phyloP scores from a whole-genome alignment of 1,140 invertebrate genomes.

The Macrobrachium rosenbergii region DNA sequence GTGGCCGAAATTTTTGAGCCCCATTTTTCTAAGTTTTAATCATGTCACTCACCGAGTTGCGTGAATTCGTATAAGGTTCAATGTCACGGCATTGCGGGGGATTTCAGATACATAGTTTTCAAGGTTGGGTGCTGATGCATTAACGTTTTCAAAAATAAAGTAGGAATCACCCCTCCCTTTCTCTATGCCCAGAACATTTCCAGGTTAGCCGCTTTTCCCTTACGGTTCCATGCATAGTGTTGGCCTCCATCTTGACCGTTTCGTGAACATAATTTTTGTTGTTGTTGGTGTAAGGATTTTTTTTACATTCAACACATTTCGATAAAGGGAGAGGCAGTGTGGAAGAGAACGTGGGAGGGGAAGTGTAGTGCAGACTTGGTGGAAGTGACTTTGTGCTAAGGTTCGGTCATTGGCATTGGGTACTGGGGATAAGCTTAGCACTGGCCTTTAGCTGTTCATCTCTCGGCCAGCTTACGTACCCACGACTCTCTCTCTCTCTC shows the following conservation, averaged over 20 bases:
- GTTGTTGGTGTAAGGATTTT: no score
- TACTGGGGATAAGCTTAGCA: conserved; percentile 11
- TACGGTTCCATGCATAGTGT: no score
- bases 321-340: not conserved
- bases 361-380: not conserved
- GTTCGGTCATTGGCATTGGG: conserved; percentile 50
- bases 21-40: conserved; percentile 14
- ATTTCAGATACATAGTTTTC: no score
- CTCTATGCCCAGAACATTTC: no score
- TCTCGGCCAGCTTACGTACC: conserved; percentile 19
- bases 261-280: no score
- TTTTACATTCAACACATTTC: not conserved
- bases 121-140: no score
- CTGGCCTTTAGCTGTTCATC: conserved; percentile 25
- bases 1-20: conserved; percentile 35
- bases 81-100: no score
- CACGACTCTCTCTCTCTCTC: conserved; percentile 36
- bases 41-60: not conserved
- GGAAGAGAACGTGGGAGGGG: not conserved
- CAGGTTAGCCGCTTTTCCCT: no score
- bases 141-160: no score
- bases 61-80: no score
- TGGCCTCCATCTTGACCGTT: no score
- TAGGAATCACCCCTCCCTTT: no score
- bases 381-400: not conserved